Conservation (phyloP, 2,888 invertebrate genomes). For the Serripes groenlandicus region DNA sequence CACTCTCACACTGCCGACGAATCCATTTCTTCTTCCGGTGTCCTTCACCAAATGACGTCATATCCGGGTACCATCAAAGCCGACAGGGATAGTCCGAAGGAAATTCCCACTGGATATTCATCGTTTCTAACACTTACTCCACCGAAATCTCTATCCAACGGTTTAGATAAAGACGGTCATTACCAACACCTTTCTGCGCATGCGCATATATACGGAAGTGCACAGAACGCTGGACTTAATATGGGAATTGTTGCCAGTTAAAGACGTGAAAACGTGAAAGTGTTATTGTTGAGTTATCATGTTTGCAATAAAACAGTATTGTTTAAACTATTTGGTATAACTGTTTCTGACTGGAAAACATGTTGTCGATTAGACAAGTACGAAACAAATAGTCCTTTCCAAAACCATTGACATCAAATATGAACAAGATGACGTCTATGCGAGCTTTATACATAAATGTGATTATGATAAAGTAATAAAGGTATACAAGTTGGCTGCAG, state of each 20-base stretch:
- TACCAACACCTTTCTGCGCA: slow-evolving; percentile 61
- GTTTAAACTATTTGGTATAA: too few species aligned
- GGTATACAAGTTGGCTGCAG: too few species aligned
- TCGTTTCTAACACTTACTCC: slow-evolving; percentile 65
- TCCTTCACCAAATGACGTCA: slow-evolving; percentile 61
- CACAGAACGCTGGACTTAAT: slow-evolving; percentile 62
- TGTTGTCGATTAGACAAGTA: too few species aligned
- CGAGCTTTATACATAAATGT: too few species aligned
- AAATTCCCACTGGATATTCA: slow-evolving; percentile 42
- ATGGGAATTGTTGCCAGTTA: slow-evolving; percentile 65
- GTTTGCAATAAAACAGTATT: too few species aligned
- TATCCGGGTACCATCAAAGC: slow-evolving; percentile 57
- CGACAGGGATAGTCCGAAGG: slow-evolving; percentile 64
- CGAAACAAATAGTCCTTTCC: too few species aligned
- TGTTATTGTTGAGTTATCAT: too few species aligned
- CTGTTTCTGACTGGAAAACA: too few species aligned
- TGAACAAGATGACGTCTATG: too few species aligned
- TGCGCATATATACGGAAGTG: slow-evolving; percentile 61
- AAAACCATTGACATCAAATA: too few species aligned
- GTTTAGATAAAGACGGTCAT: slow-evolving; percentile 59
- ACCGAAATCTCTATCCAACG: slow-evolving; percentile 52
- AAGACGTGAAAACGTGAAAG: neutral
- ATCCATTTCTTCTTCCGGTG: slow-evolving; percentile 54
- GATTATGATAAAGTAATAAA: too few species aligned
- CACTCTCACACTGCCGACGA: slow-evolving; percentile 42